These are phyloP conservation scores for Hydraecia micacea DNA, from an alignment of 2,888 invertebrate species.

Conservation along the genomic window DNA sequence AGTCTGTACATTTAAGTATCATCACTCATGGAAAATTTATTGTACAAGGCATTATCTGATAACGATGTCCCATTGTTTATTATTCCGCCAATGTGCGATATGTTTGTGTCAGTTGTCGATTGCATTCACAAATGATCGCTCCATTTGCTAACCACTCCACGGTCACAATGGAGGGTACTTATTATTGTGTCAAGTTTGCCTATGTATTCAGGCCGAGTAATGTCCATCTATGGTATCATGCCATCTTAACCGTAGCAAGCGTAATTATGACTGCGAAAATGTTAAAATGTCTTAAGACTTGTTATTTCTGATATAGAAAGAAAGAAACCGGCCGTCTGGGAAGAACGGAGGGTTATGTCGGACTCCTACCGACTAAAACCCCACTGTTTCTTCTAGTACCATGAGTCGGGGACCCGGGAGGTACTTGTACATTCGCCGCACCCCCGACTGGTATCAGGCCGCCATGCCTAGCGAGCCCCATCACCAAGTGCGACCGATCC, in stretches of 20 bases:
- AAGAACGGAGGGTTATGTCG: no score
- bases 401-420: no score
- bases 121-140: slow-evolving; percentile 10
- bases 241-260: background rate
- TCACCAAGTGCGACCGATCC: no score
- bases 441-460: no score
- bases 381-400: no score
- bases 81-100: background rate
- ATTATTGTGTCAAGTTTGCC: slow-evolving; percentile 53
- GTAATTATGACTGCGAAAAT: slow-evolving; percentile 22
- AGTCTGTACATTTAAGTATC: background rate
- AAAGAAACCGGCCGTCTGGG: no score
- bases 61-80: slow-evolving; percentile 3
- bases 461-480: no score
- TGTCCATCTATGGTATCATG: slow-evolving; percentile 9
- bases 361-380: no score
- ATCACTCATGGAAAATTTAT: background rate
- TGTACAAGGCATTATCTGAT: background rate
- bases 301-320: no score
- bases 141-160: slow-evolving; percentile 30
- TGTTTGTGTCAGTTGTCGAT: slow-evolving; percentile 12
- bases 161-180: slow-evolving; percentile 30
- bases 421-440: no score
- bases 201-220: slow-evolving; percentile 23
- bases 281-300: background rate